phyloP scores from a whole-genome alignment of 2,113 vertebrate genomes.

The Lonchura striata region DNA sequence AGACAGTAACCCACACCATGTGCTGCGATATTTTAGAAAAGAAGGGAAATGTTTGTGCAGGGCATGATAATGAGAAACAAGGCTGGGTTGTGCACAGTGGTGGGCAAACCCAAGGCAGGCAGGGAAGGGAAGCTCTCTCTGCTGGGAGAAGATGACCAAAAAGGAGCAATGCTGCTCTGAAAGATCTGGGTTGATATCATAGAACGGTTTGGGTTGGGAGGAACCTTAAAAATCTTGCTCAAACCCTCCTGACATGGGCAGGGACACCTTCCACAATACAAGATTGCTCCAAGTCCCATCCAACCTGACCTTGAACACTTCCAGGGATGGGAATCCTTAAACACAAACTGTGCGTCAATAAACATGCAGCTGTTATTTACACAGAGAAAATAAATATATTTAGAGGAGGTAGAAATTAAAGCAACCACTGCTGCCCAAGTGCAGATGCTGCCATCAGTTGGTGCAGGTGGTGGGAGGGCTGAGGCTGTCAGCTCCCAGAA shows the following conservation, averaged over 20 bases:
- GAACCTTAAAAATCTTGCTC: neutral
- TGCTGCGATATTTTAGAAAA: neutral
- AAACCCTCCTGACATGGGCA: neutral
- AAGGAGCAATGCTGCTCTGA: neutral
- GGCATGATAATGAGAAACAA: neutral
- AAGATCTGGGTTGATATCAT: neutral
- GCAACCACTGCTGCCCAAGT: neutral
- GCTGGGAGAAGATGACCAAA: accelerated
- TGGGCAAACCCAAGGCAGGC: neutral
- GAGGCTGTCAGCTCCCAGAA: neutral
- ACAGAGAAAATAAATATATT: neutral
- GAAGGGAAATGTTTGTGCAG: neutral
- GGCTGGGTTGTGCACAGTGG: neutral
- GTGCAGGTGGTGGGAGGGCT: neutral
- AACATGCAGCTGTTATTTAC: neutral
- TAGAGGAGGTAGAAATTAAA: neutral
- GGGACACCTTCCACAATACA: neutral
- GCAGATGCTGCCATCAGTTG: neutral
- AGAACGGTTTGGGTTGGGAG: neutral
- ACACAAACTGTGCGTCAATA: neutral
- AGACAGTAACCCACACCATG: slow-evolving; percentile 14
- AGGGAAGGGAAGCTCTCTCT: neutral
- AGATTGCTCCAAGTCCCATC: neutral
- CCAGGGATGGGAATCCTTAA: neutral
- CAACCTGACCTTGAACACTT: neutral